These are phyloP conservation scores for Xiphorhynchus elegans DNA, from an alignment of 2,113 vertebrate species.

Conservation along the genomic window DNA sequence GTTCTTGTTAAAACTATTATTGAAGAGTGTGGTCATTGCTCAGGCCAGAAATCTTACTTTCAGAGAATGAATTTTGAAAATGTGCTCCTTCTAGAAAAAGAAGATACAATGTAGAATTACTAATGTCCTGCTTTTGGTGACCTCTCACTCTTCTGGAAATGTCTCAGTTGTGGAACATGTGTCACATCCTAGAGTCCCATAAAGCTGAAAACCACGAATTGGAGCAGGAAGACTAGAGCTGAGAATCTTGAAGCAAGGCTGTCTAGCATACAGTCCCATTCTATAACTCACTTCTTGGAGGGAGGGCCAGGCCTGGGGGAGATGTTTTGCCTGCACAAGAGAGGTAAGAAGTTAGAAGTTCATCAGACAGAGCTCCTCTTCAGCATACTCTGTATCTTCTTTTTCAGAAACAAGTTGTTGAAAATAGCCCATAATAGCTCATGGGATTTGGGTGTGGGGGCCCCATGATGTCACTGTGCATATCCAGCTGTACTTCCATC, in stretches of 20 bases:
- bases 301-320: fast-evolving
- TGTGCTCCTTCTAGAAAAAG: background rate
- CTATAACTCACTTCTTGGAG: background rate
- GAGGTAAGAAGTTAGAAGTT: background rate
- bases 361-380: background rate
- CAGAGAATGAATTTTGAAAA: background rate
- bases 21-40: background rate
- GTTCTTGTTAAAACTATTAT: background rate
- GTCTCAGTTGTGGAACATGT: background rate
- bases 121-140: background rate
- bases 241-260: background rate
- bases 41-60: background rate
- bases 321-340: background rate
- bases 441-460: background rate
- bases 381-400: background rate
- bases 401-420: background rate
- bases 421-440: background rate
- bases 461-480: background rate
- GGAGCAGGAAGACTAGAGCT: background rate
- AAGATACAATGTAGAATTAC: background rate
- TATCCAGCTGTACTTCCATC: background rate
- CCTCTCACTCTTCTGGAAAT: background rate
- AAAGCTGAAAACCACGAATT: fast-evolving
- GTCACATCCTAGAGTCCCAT: fast-evolving
- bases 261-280: background rate